Base-by-base conservation (phyloP, 2,797 vertebrate genomes). In the Neoniphon sammara region DNA sequence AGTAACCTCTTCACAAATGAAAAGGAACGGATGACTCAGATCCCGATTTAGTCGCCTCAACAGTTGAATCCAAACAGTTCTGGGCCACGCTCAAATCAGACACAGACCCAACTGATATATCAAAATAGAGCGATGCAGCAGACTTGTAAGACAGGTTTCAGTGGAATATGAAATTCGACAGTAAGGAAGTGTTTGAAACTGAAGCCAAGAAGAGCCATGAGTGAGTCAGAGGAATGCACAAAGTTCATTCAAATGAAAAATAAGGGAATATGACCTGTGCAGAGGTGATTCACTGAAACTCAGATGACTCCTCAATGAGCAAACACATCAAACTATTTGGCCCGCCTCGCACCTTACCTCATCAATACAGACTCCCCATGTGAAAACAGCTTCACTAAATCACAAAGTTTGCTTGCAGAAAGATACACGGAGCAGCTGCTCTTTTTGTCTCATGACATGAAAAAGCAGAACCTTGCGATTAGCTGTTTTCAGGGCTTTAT, bases 21-120 rank as follows among this genome's bases (percentile, higher is more conserved):
- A 56, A 58, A 46, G 36, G 70, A 61, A 56, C 15, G 56, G 31
- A 55, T 80, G 82, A 88, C 58, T 84, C 56, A 77, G 63, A 81
- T 66, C 55, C 60, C 10, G 11, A 80, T 68, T 57, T 70, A 25
- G 46, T 9, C 18, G 54, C 39, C 46, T 8, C 21, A 62, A 21
- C 30, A 0, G 12, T 56, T 75, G 42, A 62, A 65, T 67, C 12
- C 18, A 27, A 68, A 64, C 31, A 2, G 61, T 47, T 62, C 34
- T 30, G 14, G 23, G 17, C 11, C 11, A 46, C n/a, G 42, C 25
- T 52, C 17, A 44, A 34, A 67, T 7, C 12, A 9, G 46, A 70
- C 10, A 75, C 3, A 7, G 34, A 75, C 39, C 61, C 60, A 71
- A 64, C 11, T 1, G 36, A 57, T 23, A 49, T 59, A 71, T 67